Evolutionary conservation across 2,113 vertebrate species (phyloP).

Genomic region (Gorilla gorilla): DNA sequence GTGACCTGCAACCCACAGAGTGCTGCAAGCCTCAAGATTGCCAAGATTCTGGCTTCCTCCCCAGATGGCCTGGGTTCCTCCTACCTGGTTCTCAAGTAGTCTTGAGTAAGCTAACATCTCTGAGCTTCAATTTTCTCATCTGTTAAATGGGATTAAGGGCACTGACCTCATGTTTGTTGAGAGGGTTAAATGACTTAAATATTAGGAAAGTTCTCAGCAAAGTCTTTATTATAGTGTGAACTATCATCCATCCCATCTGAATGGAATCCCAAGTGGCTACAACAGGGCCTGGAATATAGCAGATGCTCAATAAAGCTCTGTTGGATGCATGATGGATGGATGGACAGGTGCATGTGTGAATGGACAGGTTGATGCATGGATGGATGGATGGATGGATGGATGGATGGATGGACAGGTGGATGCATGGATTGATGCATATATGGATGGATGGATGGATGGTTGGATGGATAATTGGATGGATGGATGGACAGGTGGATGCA

Average conservation of each 20-base stretch:
- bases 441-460: rapidly evolving
- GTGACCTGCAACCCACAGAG: not conserved
- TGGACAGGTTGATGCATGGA: no score
- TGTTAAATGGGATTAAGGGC: not conserved
- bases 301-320: not conserved
- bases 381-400: not conserved
- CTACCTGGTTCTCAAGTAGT: not conserved
- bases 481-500: no score
- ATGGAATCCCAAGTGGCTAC: not conserved
- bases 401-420: no score
- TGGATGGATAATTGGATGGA: not conserved
- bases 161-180: not conserved
- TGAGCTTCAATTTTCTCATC: not conserved
- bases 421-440: rapidly evolving
- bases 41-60: not conserved
- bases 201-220: not conserved
- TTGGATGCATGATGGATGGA: not conserved
- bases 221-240: not conserved
- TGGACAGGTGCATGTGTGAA: rapidly evolving
- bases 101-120: not conserved
- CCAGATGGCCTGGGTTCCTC: not conserved
- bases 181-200: not conserved
- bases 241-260: rapidly evolving
- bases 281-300: not conserved
- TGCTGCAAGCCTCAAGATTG: rapidly evolving